These are phyloP conservation scores for Notodonta dromedarius DNA, from an alignment of 2,888 invertebrate species.

Conservation along the genomic window DNA sequence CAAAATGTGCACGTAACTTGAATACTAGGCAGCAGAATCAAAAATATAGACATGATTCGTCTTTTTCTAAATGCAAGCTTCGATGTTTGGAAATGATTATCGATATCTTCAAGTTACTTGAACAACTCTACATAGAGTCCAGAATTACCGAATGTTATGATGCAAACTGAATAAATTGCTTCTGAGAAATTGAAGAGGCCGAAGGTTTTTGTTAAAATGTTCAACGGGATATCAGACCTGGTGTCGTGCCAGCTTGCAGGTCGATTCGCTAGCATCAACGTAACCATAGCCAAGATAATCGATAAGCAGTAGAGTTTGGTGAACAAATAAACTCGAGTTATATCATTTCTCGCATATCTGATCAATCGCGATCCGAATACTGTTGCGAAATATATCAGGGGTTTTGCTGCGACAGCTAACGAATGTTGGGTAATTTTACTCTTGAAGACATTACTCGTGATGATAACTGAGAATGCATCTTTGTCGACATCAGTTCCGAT, in stretches of 20 bases:
- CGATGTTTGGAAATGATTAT: constrained; percentile 44
- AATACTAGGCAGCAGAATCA: constrained; percentile 39
- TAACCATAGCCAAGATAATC: constrained; percentile 34
- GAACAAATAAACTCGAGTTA: constrained; percentile 30
- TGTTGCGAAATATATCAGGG: constrained; percentile 48
- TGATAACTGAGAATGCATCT: constrained; percentile 11
- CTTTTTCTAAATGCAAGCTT: constrained; percentile 41
- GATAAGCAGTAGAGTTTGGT: constrained; percentile 48
- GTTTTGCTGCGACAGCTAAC: constrained; percentile 49
- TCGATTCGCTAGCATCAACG: constrained; percentile 29
- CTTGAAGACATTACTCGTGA: constrained; percentile 9
- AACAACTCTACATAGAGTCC: constrained; percentile 48
- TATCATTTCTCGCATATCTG: constrained; percentile 36
- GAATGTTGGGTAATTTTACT: constrained; percentile 32
- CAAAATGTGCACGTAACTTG: constrained; percentile 34
- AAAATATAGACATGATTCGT: constrained; percentile 35
- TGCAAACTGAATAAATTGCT: constrained; percentile 45
- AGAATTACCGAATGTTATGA: constrained; percentile 46
- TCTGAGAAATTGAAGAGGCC: constrained; percentile 44
- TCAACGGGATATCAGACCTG: constrained; percentile 54
- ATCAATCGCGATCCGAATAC: constrained; percentile 54
- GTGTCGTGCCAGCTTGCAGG: constrained; percentile 52
- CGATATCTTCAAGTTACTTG: constrained; percentile 48
- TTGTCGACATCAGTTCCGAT: background rate
- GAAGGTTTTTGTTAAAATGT: constrained; percentile 53